A percentile compares a stretch with the other conserved stretches of the same genome.
Conservation (phyloP, 2,797 vertebrate genomes). For the Enteromius fasciolatus region DNA sequence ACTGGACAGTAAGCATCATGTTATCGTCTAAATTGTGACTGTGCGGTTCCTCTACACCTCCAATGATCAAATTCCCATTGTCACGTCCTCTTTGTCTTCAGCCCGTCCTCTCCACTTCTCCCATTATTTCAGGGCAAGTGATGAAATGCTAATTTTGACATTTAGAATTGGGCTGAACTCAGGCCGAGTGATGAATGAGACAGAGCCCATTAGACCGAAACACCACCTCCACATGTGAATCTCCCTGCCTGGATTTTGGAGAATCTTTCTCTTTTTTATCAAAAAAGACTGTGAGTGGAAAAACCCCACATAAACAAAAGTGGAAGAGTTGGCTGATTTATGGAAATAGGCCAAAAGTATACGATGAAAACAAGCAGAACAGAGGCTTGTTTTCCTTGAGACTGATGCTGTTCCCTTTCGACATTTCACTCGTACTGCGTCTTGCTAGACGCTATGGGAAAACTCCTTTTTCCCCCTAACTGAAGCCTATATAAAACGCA, state of each 20-base stretch:
- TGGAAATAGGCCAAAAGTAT: constrained; percentile 74
- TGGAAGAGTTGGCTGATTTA: constrained; percentile 75
- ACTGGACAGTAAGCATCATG: background rate
- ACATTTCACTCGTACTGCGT: no score
- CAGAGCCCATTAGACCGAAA: background rate
- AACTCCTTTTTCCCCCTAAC: no score
- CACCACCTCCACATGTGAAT: background rate
- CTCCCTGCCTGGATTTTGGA: background rate
- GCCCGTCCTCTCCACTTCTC: constrained; percentile 62
- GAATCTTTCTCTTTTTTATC: constrained; percentile 18
- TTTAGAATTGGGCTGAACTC: constrained; percentile 70
- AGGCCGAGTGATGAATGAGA: constrained; percentile 31
- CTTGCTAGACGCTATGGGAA: no score
- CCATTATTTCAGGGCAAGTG: constrained; percentile 37
- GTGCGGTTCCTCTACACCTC: background rate
- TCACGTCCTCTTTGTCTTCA: constrained; percentile 61
- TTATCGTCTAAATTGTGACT: background rate
- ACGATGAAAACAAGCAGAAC: constrained; percentile 49
- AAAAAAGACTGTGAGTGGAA: background rate
- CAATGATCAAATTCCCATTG: background rate
- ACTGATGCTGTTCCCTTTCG: constrained; percentile 30
- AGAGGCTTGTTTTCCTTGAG: constrained; percentile 11
- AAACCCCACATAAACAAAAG: constrained; percentile 8
- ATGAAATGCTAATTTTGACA: constrained; percentile 75
- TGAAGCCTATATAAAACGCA: no score